Percentiles rank a stretch among this genome's conserved stretches.
These are phyloP conservation scores for Microhierax caerulescens DNA, from an alignment of 2,797 vertebrate species.

Conservation along the genomic window DNA sequence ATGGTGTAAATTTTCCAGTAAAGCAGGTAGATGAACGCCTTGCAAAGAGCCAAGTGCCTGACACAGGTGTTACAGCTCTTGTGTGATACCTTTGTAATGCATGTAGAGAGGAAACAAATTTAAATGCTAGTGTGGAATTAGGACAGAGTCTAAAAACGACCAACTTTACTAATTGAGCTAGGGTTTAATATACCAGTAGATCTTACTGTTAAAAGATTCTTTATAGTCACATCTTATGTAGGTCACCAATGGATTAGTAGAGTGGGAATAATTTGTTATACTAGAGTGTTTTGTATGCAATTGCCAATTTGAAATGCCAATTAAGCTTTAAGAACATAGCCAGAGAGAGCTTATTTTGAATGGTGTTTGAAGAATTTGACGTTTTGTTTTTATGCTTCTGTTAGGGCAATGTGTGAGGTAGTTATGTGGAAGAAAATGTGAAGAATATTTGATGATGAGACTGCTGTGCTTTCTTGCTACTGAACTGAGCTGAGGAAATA, in stretches of 20 bases:
- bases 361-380: background rate
- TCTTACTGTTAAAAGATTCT: background rate
- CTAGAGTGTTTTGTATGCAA: background rate
- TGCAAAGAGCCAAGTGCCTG: background rate
- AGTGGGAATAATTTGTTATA: background rate
- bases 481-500: background rate
- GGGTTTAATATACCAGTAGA: background rate
- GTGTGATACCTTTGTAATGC: background rate
- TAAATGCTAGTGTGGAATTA: background rate
- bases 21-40: background rate
- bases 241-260: background rate
- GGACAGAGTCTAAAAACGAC: background rate
- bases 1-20: background rate
- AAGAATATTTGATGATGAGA: background rate
- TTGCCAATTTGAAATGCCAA: background rate
- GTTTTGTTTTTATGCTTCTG: background rate
- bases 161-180: background rate
- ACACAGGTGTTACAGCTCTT: background rate
- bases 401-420: background rate
- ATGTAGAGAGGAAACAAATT: too few species aligned
- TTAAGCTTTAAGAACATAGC: background rate
- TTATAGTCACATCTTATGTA: background rate
- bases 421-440: background rate
- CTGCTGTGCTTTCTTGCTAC: background rate
- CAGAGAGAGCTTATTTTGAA: background rate